Base-by-base conservation (phyloP, 2,113 vertebrate genomes). In the Sinocyclocheilus maitianheensis region DNA sequence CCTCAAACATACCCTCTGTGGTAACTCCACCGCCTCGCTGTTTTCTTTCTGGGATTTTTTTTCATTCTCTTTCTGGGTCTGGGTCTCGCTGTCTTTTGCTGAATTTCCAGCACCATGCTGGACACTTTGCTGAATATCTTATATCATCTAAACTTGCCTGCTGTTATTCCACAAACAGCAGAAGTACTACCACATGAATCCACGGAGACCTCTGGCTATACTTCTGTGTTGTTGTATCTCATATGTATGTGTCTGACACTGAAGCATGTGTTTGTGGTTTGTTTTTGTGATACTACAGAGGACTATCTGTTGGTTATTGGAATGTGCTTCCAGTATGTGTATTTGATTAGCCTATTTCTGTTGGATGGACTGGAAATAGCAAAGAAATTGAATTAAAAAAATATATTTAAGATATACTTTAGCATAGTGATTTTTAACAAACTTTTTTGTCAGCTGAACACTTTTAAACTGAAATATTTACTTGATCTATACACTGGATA, bases 51-150 rank as follows among this genome's bases (percentile, higher is more conserved):
- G 26, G 53, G 53, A 20, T 58, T 20, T 60, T 85, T 30, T 55
- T 65, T 26, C 20, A 58, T 76, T 84, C 43, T 69, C n/a, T 83
- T 74, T 67, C 40, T 13, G 10, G 10, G 40, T 87, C 30, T 72
- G 12, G 4, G 4, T 74, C 81, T 63, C 9, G 51, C 18, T 58
- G 46, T 37, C 69, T 84, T 72, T 85, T 40, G 11, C 79, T 18
- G 80, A 79, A 79, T 84, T 86, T 85, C 62, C 63, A 46, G 78
- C 13, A 0, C 40, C 85, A 86, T 30, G 20, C 43, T 65, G 67
- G 24, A 78, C 82, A 16, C 30, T 88, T 88, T 88, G 84, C 82
- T 85, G 87, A 88, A 88, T 86, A 85, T 86, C 22, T 77, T 85
- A 88, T 84, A 85, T 80, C 84, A 88, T 75, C 76, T 55, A 22